Evolutionary conservation across 2,797 vertebrate genomes (phyloP), one percentile per base, ranked within the genome.

Genomic region (Philypnodon macrostomus): DNA sequence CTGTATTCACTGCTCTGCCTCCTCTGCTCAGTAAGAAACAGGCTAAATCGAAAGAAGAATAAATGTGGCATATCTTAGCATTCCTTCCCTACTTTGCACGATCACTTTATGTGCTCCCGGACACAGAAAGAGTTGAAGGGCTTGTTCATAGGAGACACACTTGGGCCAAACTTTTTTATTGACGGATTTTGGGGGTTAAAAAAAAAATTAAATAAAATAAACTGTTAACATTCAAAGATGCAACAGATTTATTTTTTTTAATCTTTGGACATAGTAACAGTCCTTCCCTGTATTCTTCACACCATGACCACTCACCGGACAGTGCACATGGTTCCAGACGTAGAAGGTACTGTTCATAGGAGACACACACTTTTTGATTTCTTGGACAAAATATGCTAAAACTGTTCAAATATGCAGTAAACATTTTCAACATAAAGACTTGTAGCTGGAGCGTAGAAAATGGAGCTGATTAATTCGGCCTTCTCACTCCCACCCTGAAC

Each of bases 381-480:
- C 63, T 39, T 60, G 38, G 35, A 50, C 54, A 48, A 49, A 39
- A 51, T n/a, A 67, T 57, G 47, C 53, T 40, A 27, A 16, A 38
- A 51, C 59, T 54, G 58, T 54, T 34, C 54, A 47, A 70, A 37
- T 26, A 49, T 30, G 47, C 18, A 35, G 32, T 49, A 57, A 66
- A 70, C 39, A 41, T 81, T 77, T 76, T 73, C 48, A 83, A 58
- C 61, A 40, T 60, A 46, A 54, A 29, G 67, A n/a, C n/a, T n/a
- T n/a, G n/a, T 47, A 61, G 73, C 78, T 75, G 81, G 73, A 84
- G 85, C 63, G 61, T 79, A 80, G 83, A 77, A 88, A 86, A 85
- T 81, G 81, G 82, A 81, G 87, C 88, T 92, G 92, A 93, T 94
- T 93, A 92, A 94, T 93, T 92, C 88, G 73, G 75, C 83, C 63